These are phyloP conservation scores for Styela clava DNA, from an alignment of 23 tunicate genomes.

Conservation along the genomic window DNA sequence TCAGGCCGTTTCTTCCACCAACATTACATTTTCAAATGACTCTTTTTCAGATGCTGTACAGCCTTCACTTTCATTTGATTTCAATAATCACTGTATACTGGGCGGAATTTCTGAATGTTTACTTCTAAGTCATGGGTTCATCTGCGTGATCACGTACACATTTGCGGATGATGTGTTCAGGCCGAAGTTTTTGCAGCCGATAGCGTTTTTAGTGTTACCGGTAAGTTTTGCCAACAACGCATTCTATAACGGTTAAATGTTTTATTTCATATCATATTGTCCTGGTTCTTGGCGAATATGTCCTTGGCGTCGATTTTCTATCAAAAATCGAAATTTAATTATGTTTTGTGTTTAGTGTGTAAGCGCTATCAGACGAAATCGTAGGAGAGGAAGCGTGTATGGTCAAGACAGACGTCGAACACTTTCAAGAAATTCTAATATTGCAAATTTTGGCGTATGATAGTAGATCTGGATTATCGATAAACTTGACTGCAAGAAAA, in stretches of 20 bases:
- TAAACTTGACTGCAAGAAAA: too few species aligned
- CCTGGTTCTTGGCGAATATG: too few species aligned
- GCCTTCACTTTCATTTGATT: background rate
- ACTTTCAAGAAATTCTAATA: conserved; percentile 4
- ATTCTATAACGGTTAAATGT: too few species aligned
- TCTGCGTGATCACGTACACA: conserved; percentile 45
- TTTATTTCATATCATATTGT: too few species aligned
- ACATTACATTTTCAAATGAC: too few species aligned
- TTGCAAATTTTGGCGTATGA: conserved; percentile 4
- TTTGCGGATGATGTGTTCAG: conserved; percentile 82
- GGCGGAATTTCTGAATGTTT: conserved; percentile 37
- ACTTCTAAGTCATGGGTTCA: conserved; percentile 48
- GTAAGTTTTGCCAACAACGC: background rate
- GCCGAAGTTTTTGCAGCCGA: conserved; percentile 43
- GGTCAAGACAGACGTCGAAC: conserved; percentile 11
- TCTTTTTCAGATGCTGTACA: background rate
- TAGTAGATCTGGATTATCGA: background rate
- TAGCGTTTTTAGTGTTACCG: conserved; percentile 4
- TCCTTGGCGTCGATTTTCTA: too few species aligned
- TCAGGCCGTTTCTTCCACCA: too few species aligned
- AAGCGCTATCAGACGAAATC: background rate
- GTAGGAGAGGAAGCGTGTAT: background rate
- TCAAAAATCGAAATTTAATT: too few species aligned
- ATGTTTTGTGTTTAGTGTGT: background rate
- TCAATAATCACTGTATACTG: conserved; percentile 18